These are phyloP conservation scores for Zoanthus sansibaricus DNA, from an alignment of 92 coral and sea anemone genomes.

Conservation along the genomic window DNA sequence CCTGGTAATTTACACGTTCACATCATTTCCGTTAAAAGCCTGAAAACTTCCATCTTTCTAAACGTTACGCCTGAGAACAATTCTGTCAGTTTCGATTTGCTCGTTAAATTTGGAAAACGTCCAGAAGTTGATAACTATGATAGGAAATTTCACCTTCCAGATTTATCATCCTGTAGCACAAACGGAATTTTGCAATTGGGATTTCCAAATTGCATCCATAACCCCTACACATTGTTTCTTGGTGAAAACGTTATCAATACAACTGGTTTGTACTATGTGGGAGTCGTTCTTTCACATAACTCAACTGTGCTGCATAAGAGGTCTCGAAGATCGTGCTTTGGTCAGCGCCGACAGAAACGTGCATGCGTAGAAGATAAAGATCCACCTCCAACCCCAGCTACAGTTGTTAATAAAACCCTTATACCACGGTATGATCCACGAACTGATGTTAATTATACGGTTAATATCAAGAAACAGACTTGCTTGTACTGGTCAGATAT, in stretches of 20 bases:
- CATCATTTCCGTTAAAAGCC: background rate
- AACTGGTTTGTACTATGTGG: constrained; percentile 16
- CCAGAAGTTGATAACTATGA: constrained; percentile 20
- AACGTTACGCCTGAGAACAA: background rate
- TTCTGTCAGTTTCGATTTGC: constrained; percentile 16
- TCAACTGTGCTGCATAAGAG: background rate
- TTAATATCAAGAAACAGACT: background rate
- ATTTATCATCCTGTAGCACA: background rate
- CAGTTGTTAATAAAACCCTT: background rate
- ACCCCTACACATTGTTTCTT: constrained; percentile 4
- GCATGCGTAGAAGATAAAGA: constrained; percentile 44
- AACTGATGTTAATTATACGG: constrained; percentile 19
- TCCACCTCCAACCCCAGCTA: background rate
- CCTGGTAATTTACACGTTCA: constrained; percentile 5
- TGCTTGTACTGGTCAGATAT: constrained; percentile 13
- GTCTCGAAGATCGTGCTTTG: constrained; percentile 19
- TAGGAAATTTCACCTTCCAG: constrained; percentile 13
- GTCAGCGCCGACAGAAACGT: constrained; percentile 7
- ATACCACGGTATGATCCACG: constrained; percentile 27
- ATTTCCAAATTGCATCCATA: background rate
- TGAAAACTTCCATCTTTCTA: background rate
- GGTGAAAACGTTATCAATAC: background rate
- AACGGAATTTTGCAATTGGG: background rate
- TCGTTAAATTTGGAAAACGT: constrained; percentile 31
- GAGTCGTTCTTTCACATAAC: background rate